Evolutionary conservation across 2,113 vertebrate genomes (phyloP).

Genomic region (Pelodiscus sinensis): DNA sequence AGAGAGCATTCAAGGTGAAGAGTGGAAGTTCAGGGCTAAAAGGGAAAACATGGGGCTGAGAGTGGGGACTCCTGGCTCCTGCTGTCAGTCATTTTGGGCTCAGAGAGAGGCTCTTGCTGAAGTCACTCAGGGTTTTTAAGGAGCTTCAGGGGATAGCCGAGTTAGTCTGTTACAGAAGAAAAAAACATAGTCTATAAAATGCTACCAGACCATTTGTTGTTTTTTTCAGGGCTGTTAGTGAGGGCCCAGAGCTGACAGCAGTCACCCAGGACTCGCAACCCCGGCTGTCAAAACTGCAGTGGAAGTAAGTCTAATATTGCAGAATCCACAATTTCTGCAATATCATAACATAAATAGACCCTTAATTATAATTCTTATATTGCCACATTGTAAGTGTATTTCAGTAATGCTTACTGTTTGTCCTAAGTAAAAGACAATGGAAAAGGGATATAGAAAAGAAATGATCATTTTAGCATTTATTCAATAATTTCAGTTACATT

Average conservation of each 20-base stretch:
- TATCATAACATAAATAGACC: not conserved
- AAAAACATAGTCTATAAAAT: too few species aligned
- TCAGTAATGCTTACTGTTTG: conserved; percentile 26
- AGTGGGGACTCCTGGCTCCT: too few species aligned
- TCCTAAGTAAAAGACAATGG: not conserved
- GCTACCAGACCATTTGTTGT: too few species aligned
- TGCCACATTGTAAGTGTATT: not conserved
- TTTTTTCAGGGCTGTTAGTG: not conserved
- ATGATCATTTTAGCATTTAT: not conserved
- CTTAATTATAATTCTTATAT: not conserved
- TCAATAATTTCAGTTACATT: conserved; percentile 34
- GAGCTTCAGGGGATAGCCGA: too few species aligned
- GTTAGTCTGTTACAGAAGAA: too few species aligned
- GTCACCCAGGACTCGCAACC: not conserved
- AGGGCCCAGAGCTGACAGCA: not conserved
- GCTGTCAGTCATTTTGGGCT: too few species aligned
- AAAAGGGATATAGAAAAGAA: not conserved
- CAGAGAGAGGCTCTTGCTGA: too few species aligned
- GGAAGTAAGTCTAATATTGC: not conserved
- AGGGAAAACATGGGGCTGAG: too few species aligned
- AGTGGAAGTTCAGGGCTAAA: not conserved
- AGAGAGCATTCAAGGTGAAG: not conserved
- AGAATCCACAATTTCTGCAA: not conserved
- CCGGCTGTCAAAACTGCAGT: not conserved
- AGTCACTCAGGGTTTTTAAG: too few species aligned